These are phyloP conservation scores for Rhinopomastus cyanomelas DNA, from an alignment of 2,113 vertebrate species.

Conservation along the genomic window DNA sequence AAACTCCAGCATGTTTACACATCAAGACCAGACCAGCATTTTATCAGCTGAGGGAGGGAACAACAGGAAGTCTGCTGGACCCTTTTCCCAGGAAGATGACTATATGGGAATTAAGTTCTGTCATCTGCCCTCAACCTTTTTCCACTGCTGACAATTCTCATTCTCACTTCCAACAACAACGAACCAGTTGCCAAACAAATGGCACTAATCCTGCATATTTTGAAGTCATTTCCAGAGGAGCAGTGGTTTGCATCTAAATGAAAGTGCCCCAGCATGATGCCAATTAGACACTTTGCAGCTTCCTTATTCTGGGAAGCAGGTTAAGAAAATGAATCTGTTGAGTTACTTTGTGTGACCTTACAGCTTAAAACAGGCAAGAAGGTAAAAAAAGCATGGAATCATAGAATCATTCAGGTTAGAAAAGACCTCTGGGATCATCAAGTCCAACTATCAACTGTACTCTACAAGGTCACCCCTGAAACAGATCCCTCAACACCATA, in stretches of 20 bases:
- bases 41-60: conserved; percentile 47
- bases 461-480: too few relatives aligned
- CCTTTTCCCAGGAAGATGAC: conserved; percentile 23
- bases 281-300: conserved; percentile 63
- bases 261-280: conserved; percentile 49
- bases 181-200: conserved; percentile 3
- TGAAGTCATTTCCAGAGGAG: conserved; percentile 28
- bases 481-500: too few relatives aligned
- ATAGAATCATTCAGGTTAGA: too few relatives aligned
- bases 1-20: conserved; percentile 42
- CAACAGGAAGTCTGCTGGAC: conserved; percentile 42
- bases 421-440: too few relatives aligned
- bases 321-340: neutral
- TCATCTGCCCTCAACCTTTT: conserved; percentile 29
- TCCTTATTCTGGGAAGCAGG: neutral
- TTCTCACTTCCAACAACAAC: conserved; percentile 51
- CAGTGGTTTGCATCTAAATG: conserved; percentile 56
- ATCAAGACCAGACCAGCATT: conserved; percentile 21
- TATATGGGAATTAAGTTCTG: conserved; percentile 59
- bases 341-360: conserved; percentile 18
- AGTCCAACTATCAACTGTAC: too few relatives aligned
- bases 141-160: conserved; percentile 46
- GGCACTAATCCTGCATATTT: conserved; percentile 62
- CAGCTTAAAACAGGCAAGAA: neutral
- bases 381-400: too few relatives aligned